Evolutionary conservation across 2,797 vertebrate genomes (phyloP).

Genomic region (Onychomys leucogaster): DNA sequence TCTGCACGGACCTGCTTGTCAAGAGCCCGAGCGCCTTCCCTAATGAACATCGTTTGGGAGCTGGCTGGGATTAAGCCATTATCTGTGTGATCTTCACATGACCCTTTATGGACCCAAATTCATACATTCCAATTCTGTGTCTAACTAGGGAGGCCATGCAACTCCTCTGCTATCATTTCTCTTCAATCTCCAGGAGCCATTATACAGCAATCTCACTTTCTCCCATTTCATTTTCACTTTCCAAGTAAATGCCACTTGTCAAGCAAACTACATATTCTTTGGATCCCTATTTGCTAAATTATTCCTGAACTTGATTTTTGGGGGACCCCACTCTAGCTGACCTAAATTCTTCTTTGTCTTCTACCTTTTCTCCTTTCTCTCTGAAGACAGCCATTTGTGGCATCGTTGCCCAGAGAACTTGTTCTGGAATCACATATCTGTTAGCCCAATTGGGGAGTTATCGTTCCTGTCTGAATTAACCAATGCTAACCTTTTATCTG

Average conservation of each 20-base stretch:
- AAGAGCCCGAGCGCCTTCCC: constrained; percentile 47
- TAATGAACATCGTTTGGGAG: constrained; percentile 74
- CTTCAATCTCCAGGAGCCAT: constrained; percentile 77
- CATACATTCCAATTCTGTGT: constrained; percentile 71
- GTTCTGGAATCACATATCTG: constrained; percentile 81
- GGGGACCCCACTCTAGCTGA: constrained; percentile 68
- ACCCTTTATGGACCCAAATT: constrained; percentile 73
- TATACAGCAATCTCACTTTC: constrained; percentile 82
- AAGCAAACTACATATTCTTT: constrained; percentile 71
- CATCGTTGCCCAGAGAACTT: constrained; percentile 63
- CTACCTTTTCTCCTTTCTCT: constrained; percentile 61
- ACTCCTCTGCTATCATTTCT: constrained; percentile 68
- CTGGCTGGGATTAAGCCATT: constrained; percentile 77
- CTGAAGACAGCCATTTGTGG: constrained; percentile 73
- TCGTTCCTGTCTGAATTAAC: constrained; percentile 82
- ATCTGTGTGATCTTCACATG: constrained; percentile 76
- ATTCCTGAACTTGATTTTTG: constrained; percentile 75
- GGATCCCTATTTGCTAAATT: constrained; percentile 77
- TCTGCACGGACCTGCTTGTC: constrained; percentile 38
- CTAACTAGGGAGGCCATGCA: constrained; percentile 78
- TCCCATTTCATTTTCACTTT: constrained; percentile 81
- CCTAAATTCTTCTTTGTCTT: constrained; percentile 83
- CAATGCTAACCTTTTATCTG: constrained; percentile 74
- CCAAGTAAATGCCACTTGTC: constrained; percentile 78
- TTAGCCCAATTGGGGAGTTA: constrained; percentile 69